Percentiles rank a stretch among this genome's conserved stretches.
These are phyloP conservation scores for Saccopteryx bilineata DNA, from an alignment of 2,113 vertebrate genomes.

Conservation along the genomic window DNA sequence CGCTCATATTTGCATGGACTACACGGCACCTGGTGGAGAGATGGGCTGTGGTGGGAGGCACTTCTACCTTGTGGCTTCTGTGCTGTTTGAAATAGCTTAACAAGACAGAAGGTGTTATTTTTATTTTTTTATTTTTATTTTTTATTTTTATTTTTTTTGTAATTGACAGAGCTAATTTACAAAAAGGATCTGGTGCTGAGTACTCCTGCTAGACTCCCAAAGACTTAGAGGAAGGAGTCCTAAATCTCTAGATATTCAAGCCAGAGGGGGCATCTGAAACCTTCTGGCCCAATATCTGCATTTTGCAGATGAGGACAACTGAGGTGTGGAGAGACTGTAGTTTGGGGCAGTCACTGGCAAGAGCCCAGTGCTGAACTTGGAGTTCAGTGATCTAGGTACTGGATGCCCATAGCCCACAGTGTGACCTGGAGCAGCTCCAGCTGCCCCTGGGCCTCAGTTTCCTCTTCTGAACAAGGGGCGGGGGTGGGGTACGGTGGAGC, in stretches of 20 bases:
- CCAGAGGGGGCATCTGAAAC: neutral
- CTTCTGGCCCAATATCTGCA: neutral
- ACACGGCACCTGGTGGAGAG: neutral
- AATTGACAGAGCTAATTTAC: neutral
- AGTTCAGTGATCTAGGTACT: neutral
- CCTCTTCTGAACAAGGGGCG: neutral
- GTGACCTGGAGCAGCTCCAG: neutral
- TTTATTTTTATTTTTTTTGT: neutral
- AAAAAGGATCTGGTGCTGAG: neutral
- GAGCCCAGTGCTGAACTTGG: neutral
- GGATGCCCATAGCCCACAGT: neutral
- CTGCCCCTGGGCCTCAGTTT: neutral
- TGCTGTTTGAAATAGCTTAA: constrained; percentile 32
- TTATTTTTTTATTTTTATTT: neutral
- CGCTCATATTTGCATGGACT: neutral
- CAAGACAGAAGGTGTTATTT: neutral
- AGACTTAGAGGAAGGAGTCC: neutral
- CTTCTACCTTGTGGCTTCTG: neutral
- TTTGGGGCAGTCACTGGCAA: neutral
- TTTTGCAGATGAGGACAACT: neutral
- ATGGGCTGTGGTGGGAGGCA: neutral
- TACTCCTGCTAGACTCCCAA: neutral
- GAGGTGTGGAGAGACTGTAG: neutral
- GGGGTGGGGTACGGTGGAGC: accelerated
- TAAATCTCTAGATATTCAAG: neutral